These are phyloP conservation scores for Pantherophis alleghaniensis DNA, from an alignment of 2,797 vertebrate species.

Conservation along the genomic window DNA sequence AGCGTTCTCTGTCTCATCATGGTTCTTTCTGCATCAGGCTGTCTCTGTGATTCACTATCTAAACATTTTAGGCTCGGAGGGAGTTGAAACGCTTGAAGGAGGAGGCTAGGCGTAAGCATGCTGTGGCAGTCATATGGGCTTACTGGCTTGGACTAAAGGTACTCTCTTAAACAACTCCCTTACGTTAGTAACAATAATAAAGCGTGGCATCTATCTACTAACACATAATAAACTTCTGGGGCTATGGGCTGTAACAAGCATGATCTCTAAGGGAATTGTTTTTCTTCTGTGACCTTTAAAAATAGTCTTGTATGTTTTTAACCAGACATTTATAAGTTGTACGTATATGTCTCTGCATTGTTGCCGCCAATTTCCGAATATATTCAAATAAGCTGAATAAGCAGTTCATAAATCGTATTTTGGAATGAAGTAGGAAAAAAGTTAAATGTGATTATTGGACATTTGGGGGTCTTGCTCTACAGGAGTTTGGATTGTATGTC, in stretches of 20 bases:
- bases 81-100: slow-evolving; percentile 98
- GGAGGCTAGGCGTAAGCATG: slow-evolving; percentile 96
- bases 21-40: slow-evolving; percentile 71
- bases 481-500: background rate
- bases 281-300: slow-evolving; percentile 14
- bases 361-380: background rate
- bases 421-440: background rate
- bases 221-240: slow-evolving; percentile 49
- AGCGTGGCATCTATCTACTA: slow-evolving; percentile 67
- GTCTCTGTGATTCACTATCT: slow-evolving; percentile 76
- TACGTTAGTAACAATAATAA: slow-evolving; percentile 46
- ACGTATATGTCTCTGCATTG: background rate
- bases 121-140: slow-evolving; percentile 99
- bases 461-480: background rate
- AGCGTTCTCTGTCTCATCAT: slow-evolving; percentile 57
- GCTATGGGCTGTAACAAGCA: slow-evolving; percentile 32
- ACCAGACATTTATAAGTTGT: slow-evolving; percentile 4
- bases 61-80: slow-evolving; percentile 93
- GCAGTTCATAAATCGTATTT: background rate
- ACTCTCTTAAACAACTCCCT: slow-evolving; percentile 70
- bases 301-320: background rate
- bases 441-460: background rate
- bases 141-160: slow-evolving; percentile 99
- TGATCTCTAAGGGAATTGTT: slow-evolving; percentile 17
- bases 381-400: background rate